Conservation (phyloP, 1,140 invertebrate genomes). For the Drosophila cardini region DNA sequence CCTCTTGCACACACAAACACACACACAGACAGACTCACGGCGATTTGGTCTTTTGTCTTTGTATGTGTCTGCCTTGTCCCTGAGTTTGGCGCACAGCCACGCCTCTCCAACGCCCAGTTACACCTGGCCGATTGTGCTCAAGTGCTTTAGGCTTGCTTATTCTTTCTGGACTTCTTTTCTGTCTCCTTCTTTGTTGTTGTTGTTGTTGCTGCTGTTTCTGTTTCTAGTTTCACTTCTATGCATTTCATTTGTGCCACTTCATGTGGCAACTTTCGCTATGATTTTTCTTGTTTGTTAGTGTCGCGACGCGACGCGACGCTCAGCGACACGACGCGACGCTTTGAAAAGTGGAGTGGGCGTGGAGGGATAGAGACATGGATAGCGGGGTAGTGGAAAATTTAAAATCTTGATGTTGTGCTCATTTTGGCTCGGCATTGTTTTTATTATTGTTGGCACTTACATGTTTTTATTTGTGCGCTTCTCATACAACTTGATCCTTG, state of each 20-base stretch:
- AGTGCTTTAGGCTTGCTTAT: conserved; percentile 20
- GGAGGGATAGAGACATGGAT: not conserved
- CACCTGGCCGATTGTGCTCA: conserved; percentile 24
- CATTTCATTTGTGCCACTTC: conserved; percentile 42
- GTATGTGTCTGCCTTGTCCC: conserved; percentile 4
- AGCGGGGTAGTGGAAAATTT: conserved; percentile 16
- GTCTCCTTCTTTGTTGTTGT: not conserved
- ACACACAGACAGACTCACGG: not conserved
- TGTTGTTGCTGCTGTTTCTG: not conserved
- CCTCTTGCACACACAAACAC: conserved; percentile 5
- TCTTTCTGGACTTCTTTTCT: conserved; percentile 10
- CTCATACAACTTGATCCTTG: conserved; percentile 56
- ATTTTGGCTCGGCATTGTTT: conserved; percentile 64
- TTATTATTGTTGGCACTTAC: conserved; percentile 67
- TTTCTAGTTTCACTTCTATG: conserved; percentile 38
- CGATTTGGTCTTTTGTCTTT: not conserved
- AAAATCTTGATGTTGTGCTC: conserved; percentile 66
- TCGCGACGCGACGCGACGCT: conserved; percentile 1
- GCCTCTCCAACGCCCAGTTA: conserved; percentile 5
- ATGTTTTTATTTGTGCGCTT: conserved; percentile 49
- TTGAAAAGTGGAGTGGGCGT: not conserved
- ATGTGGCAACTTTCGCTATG: conserved; percentile 24
- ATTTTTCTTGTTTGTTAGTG: not conserved
- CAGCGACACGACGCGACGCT: not conserved
- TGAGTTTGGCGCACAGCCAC: conserved; percentile 1